A percentile compares a stretch with the other conserved stretches of the same genome.
Conservation (phyloP, 2,888 invertebrate genomes). For the Drosophila acutilabella region DNA sequence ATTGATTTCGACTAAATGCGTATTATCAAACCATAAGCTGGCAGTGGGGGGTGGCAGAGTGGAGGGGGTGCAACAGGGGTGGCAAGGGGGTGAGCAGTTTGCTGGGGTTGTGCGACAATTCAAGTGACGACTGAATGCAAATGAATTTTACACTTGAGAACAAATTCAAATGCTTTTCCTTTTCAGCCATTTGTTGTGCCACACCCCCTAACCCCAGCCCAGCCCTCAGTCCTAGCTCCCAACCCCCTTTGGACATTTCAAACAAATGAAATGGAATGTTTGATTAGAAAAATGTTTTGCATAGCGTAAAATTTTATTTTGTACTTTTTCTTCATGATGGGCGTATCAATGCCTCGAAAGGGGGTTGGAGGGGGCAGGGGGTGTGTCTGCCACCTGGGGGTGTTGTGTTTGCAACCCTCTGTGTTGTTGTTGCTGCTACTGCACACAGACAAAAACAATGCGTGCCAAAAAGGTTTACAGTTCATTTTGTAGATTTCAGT, state of each 20-base stretch:
- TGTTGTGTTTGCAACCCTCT: constrained; percentile 57
- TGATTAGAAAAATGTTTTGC: constrained; percentile 81
- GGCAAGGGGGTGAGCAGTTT: neutral
- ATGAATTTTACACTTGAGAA: constrained; percentile 80
- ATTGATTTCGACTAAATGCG: constrained; percentile 74
- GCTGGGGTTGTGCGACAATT: constrained; percentile 35
- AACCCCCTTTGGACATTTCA: constrained; percentile 32
- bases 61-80: neutral
- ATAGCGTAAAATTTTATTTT: constrained; percentile 75
- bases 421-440: constrained; percentile 24
- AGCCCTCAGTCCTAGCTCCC: neutral
- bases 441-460: constrained; percentile 53
- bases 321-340: constrained; percentile 39
- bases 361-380: neutral
- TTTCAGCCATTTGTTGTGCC: neutral
- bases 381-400: constrained; percentile 45
- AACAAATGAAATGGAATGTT: constrained; percentile 78
- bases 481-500: constrained; percentile 71
- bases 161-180: constrained; percentile 41
- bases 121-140: constrained; percentile 64
- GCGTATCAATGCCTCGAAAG: constrained; percentile 48
- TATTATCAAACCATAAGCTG: constrained; percentile 64
- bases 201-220: neutral
- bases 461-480: constrained; percentile 77
- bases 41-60: constrained; percentile 2